phyloP scores from a whole-genome alignment of 2,888 invertebrate genomes.

The Drosophila incognita region DNA sequence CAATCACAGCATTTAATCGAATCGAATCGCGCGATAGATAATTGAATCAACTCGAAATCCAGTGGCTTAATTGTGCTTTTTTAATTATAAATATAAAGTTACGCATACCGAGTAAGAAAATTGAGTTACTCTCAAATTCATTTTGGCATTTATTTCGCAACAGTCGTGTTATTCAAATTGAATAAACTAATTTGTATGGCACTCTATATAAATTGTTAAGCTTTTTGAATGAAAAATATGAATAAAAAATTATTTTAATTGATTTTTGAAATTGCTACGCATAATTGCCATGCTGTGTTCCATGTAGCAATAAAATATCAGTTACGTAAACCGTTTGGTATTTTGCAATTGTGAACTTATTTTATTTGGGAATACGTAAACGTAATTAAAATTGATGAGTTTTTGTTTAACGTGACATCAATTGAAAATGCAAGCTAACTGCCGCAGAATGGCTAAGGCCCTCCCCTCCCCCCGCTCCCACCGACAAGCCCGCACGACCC shows the following conservation, averaged over 20 bases:
- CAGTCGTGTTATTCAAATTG: not conserved
- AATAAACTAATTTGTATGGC: not conserved
- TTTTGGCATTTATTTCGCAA: not conserved
- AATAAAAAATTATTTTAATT: not conserved
- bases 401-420: slow-evolving; percentile 22
- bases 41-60: slow-evolving; percentile 11
- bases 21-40: slow-evolving; percentile 3
- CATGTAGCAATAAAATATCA: not conserved
- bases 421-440: slow-evolving; percentile 5
- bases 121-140: not conserved
- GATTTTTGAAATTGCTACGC: not conserved
- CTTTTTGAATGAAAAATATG: not conserved
- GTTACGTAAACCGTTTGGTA: not conserved
- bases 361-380: not conserved
- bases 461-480: not conserved
- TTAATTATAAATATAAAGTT: not conserved
- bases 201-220: not conserved
- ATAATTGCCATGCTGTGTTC: not conserved
- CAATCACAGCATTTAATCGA: slow-evolving; percentile 4
- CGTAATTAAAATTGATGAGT: slow-evolving; percentile 10
- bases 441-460: not conserved
- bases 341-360: not conserved
- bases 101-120: not conserved
- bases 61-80: not conserved
- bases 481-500: not conserved